Conservation (phyloP, 2,113 vertebrate species). For the Raphicerus campestris region DNA sequence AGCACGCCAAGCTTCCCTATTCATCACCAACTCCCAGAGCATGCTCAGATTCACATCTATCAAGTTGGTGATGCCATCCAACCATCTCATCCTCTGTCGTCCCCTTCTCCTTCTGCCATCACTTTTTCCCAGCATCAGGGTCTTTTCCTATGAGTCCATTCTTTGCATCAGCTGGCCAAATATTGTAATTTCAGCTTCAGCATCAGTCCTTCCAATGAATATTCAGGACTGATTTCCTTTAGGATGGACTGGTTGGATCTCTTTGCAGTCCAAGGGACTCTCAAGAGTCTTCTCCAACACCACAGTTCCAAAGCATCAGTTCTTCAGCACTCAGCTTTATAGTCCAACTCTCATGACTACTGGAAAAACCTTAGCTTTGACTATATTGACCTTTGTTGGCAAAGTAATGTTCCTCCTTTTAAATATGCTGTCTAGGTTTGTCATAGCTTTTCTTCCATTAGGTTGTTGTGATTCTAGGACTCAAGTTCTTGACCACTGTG, state of each 20-base stretch:
- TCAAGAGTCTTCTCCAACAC: background rate
- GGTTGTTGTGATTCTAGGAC: background rate
- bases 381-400: background rate
- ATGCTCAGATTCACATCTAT: background rate
- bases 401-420: background rate
- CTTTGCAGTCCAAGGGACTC: background rate
- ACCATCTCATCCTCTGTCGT: background rate
- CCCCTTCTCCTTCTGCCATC: background rate
- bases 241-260: background rate
- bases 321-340: background rate
- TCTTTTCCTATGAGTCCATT: background rate
- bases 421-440: background rate
- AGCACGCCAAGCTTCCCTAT: background rate
- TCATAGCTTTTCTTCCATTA: background rate
- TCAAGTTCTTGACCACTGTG: background rate
- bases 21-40: background rate
- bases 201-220: background rate
- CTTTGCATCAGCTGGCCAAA: background rate
- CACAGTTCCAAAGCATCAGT: background rate
- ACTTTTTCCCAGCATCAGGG: background rate
- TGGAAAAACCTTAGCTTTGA: background rate
- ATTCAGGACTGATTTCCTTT: background rate
- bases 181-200: background rate
- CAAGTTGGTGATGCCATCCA: background rate
- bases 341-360: background rate